Evolutionary conservation across 2,888 invertebrate species (phyloP), one percentile per base, ranked within the genome.

Genomic region (Tipula confusa): DNA sequence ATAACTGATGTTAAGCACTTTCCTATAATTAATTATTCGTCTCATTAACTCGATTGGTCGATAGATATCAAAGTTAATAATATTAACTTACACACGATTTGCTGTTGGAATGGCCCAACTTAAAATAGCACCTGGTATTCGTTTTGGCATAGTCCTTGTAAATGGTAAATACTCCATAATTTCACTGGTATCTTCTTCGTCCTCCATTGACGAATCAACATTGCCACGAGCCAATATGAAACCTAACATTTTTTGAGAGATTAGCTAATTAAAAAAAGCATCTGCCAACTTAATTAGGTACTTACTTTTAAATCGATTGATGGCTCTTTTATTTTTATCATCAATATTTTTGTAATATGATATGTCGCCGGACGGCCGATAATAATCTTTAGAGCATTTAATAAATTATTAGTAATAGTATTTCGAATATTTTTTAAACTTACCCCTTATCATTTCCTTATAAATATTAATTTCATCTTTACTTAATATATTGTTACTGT

Each of bases 301-400:
- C n/a, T n/a, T 80, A 83, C 83, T 83, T 83, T 83, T 83, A 15
- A 38, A 83, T 80, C 64, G 48, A 83, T 83, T 83, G 11, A 83
- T 29, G 4, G 83, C 28, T 11, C 83, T 28, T 18, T 83, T 83
- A 36, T 28, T 36, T 24, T 15, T 80, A 31, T 48, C 13, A 83
- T 48, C 82, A 48, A 43, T 38, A 24, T 28, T 38, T 11, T 13
- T 11, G 82, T 36, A 31, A 31, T 24, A 33, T 29, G 43, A 15
- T 13, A 29, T 9, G 5, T 15, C 29, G 5, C 13, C n/a, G 5
- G 48, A 29, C 29, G 83, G 48, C 7, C 80, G 38, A 80, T 83
- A 83, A 15, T 80, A 79, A 38, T 83, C 83, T 83, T 28, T 6
- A 29, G n/a, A n/a, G n/a, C 64, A 64, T 24, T 64, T n/a, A n/a